phyloP scores from a whole-genome alignment of 2,113 vertebrate genomes.

The Mesitornis unicolor region DNA sequence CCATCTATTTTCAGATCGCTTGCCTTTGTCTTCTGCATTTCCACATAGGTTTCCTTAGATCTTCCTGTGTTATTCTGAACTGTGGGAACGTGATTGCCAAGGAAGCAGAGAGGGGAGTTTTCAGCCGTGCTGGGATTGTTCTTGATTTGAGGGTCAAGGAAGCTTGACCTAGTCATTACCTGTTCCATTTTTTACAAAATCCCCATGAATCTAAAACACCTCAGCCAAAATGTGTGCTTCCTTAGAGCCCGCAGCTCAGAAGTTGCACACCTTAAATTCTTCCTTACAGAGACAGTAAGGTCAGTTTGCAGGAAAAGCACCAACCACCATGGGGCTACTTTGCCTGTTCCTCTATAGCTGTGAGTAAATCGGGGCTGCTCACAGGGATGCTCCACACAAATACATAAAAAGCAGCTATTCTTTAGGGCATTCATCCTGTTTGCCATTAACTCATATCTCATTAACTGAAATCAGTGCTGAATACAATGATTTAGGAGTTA shows the following conservation, averaged over 20 bases:
- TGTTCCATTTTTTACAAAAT: conserved; percentile 26
- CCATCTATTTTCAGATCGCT: conserved; percentile 62
- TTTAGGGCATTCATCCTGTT: not conserved
- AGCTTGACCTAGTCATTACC: conserved; percentile 60
- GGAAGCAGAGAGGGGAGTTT: conserved; percentile 70
- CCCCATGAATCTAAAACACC: not conserved
- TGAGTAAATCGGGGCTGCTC: not conserved
- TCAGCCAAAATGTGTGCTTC: conserved; percentile 10
- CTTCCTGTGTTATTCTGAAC: conserved; percentile 77
- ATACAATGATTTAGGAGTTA: not conserved
- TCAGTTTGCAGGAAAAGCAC: not conserved
- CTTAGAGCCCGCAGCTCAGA: not conserved
- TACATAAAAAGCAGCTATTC: not conserved
- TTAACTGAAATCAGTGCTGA: not conserved
- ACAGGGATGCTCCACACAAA: not conserved
- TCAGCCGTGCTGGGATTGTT: conserved; percentile 69
- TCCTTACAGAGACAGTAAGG: not conserved
- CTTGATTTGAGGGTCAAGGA: conserved; percentile 73
- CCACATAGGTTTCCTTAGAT: conserved; percentile 72
- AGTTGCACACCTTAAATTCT: not conserved
- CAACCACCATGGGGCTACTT: not conserved
- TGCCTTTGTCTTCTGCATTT: conserved; percentile 69
- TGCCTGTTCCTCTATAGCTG: not conserved
- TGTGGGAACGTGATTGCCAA: conserved; percentile 74
- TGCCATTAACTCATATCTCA: not conserved